These are phyloP conservation scores for Phrynosoma platyrhinos DNA, from an alignment of 2,113 vertebrate species.

Conservation along the genomic window DNA sequence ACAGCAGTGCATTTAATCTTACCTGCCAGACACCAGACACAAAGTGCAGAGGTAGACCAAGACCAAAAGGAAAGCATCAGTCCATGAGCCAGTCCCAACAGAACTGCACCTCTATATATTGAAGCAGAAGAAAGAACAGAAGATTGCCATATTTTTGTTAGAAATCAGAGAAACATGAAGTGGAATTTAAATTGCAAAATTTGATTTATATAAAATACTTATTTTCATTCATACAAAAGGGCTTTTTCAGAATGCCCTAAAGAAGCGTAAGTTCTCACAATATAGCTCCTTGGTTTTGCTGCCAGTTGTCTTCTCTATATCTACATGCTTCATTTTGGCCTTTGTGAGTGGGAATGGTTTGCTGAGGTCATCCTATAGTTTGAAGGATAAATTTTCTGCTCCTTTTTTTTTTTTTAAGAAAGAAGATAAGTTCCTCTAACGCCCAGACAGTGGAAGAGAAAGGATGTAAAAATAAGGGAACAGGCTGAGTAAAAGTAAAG, in stretches of 20 bases:
- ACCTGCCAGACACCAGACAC: constrained; percentile 69
- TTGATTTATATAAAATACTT: no score
- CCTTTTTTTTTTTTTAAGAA: no score
- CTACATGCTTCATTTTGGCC: no score
- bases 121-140: constrained; percentile 28
- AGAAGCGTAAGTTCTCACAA: no score
- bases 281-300: no score
- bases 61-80: constrained; percentile 73
- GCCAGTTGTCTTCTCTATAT: no score
- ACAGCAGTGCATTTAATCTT: constrained; percentile 21
- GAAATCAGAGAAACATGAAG: background rate
- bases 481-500: background rate
- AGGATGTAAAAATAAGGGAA: background rate
- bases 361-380: no score
- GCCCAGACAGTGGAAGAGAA: background rate
- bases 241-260: no score
- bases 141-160: background rate
- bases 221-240: no score
- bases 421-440: no score
- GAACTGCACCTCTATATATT: constrained; percentile 63
- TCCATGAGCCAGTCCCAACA: constrained; percentile 68
- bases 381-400: no score
- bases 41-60: constrained; percentile 50
- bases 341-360: no score
- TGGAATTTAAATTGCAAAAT: background rate